A percentile compares a stretch with the other conserved stretches of the same genome.
These are phyloP conservation scores for Tetragonula carbonaria DNA, from an alignment of 2,888 invertebrate genomes.

Conservation along the genomic window DNA sequence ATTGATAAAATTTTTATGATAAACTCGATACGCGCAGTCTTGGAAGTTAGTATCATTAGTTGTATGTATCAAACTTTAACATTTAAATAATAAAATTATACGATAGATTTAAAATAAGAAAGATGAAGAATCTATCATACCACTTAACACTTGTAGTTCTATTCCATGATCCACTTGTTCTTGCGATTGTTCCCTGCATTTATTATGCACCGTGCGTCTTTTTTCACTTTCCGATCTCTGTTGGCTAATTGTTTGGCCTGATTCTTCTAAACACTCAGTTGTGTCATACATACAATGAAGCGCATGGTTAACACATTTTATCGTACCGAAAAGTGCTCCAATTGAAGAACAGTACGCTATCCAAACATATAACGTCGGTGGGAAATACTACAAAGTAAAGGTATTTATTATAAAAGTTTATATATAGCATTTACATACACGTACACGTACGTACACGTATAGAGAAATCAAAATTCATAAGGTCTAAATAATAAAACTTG, in stretches of 20 bases:
- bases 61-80: background rate
- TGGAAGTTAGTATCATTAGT: background rate
- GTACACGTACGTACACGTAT: no score
- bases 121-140: slow-evolving; percentile 63
- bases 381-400: slow-evolving; percentile 90
- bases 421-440: background rate
- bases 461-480: background rate
- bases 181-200: slow-evolving; percentile 82
- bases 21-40: background rate
- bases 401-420: background rate
- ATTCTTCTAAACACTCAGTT: slow-evolving; percentile 91
- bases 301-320: slow-evolving; percentile 95
- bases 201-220: slow-evolving; percentile 78
- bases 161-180: slow-evolving; percentile 81
- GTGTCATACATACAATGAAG: slow-evolving; percentile 98
- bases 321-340: slow-evolving; percentile 90
- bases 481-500: slow-evolving; percentile 5
- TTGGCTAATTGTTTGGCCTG: slow-evolving; percentile 85
- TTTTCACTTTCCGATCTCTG: slow-evolving; percentile 85
- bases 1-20: background rate
- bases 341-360: slow-evolving; percentile 93
- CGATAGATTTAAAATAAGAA: slow-evolving; percentile 8
- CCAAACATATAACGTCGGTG: slow-evolving; percentile 93
- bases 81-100: background rate
- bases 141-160: slow-evolving; percentile 81